A percentile compares a stretch with the other conserved stretches of the same genome.
These are phyloP conservation scores for Brachylomia viminalis DNA, from an alignment of 2,888 invertebrate genomes.

Conservation along the genomic window DNA sequence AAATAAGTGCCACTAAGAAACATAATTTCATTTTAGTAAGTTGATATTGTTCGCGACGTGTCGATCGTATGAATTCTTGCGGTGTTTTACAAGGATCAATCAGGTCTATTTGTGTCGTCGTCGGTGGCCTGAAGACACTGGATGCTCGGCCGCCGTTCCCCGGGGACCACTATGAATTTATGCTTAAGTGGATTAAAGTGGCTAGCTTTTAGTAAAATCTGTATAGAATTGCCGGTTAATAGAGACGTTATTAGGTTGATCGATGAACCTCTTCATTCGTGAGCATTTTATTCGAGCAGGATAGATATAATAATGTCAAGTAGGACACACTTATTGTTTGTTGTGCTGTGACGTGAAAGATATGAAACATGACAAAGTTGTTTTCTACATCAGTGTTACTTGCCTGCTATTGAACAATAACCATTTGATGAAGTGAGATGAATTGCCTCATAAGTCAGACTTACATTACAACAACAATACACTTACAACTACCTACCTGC, in stretches of 20 bases:
- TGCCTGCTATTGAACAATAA: background rate
- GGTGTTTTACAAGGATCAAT: conserved; percentile 75
- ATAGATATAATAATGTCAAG: conserved; percentile 4
- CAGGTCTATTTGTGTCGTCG: conserved; percentile 71
- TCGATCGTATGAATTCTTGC: conserved; percentile 74
- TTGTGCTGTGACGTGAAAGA: conserved; percentile 19
- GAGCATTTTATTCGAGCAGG: conserved; percentile 16
- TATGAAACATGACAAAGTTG: background rate
- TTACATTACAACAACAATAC: too few species aligned
- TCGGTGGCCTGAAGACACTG: conserved; percentile 73
- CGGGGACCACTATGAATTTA: conserved; percentile 80
- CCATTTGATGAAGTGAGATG: conserved; percentile 13
- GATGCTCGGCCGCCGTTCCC: conserved; percentile 75
- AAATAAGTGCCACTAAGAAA: conserved; percentile 69
- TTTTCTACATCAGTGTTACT: background rate
- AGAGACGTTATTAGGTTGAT: conserved; percentile 82
- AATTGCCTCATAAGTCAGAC: conserved; percentile 24
- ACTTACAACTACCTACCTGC: background rate
- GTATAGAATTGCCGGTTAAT: conserved; percentile 78
- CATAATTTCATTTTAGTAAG: conserved; percentile 75
- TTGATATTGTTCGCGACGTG: conserved; percentile 74
- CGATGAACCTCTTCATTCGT: conserved; percentile 71
- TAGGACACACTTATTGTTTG: background rate
- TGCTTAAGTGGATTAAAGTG: conserved; percentile 88
- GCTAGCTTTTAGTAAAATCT: conserved; percentile 82